phyloP scores from a whole-genome alignment of 2,113 vertebrate genomes.

The Chaetorhynchus papuensis region DNA sequence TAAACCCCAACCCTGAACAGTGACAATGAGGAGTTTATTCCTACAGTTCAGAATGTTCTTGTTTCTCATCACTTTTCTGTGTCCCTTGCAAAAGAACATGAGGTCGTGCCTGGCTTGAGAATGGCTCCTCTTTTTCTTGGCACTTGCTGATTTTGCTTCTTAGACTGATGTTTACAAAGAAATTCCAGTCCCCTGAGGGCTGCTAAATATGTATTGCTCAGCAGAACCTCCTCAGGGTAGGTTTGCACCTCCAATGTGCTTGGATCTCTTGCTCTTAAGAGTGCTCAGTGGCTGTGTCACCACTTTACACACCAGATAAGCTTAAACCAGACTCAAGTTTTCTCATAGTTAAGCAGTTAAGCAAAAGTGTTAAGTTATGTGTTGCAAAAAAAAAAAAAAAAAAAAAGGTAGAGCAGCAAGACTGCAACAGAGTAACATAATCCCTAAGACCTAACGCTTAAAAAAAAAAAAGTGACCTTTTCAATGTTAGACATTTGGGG shows the following conservation, averaged over 20 bases:
- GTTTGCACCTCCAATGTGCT: neutral
- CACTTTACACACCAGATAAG: neutral
- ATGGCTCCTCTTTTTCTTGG: conserved; percentile 36
- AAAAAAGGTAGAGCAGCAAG: neutral
- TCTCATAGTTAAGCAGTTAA: neutral
- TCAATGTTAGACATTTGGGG: neutral
- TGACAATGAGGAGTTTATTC: conserved; percentile 24
- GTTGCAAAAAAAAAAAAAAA: neutral
- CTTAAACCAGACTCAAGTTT: neutral
- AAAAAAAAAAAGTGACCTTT: neutral
- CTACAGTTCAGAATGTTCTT: neutral
- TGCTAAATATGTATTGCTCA: neutral
- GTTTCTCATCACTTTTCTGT: neutral
- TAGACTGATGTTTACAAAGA: conserved; percentile 3
- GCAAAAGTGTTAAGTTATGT: neutral
- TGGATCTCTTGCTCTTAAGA: neutral
- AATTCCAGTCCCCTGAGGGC: neutral
- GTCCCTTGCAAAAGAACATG: neutral
- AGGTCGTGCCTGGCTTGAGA: neutral
- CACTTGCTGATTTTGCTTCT: neutral
- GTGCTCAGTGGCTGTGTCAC: neutral
- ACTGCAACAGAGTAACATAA: neutral
- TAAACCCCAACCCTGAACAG: neutral
- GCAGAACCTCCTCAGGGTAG: neutral
- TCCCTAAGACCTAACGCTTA: neutral